A percentile compares a stretch with the other conserved stretches of the same genome.
Conservation (phyloP, 2,113 vertebrate species). For the Larimichthys crocea region DNA sequence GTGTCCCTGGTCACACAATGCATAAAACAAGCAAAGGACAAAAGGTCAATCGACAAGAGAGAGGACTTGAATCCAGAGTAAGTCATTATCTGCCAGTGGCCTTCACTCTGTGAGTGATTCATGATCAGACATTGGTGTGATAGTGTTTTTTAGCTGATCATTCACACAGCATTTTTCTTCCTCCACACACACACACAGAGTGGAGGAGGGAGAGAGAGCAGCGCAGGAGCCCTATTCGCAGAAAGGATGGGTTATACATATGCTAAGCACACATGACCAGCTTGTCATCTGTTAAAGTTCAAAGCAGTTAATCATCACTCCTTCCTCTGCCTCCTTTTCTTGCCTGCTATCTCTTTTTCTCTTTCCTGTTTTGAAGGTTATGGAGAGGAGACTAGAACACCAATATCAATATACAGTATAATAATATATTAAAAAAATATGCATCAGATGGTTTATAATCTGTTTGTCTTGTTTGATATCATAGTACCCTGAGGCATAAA, state of each 20-base stretch:
- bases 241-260: constrained; percentile 36
- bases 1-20: constrained; percentile 5
- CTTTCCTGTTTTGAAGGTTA: constrained; percentile 20
- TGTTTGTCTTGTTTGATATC: constrained; percentile 23
- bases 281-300: constrained; percentile 56
- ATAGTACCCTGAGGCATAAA: not conserved
- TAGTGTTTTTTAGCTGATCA: not conserved
- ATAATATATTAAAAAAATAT: not conserved
- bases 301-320: constrained; percentile 52
- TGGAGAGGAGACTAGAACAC: not conserved
- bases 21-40: not conserved
- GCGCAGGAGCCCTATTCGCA: constrained; percentile 21
- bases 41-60: constrained; percentile 5
- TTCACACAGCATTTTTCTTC: not conserved
- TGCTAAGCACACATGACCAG: constrained; percentile 54
- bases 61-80: not conserved
- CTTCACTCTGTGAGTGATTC: constrained; percentile 20
- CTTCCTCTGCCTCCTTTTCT: constrained; percentile 2
- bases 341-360: not conserved
- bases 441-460: not conserved
- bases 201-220: not conserved
- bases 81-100: not conserved
- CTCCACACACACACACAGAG: not conserved
- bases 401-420: not conserved
- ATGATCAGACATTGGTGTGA: not conserved